phyloP scores from a whole-genome alignment of 2,113 vertebrate species.

The Mastomys natalensis region DNA sequence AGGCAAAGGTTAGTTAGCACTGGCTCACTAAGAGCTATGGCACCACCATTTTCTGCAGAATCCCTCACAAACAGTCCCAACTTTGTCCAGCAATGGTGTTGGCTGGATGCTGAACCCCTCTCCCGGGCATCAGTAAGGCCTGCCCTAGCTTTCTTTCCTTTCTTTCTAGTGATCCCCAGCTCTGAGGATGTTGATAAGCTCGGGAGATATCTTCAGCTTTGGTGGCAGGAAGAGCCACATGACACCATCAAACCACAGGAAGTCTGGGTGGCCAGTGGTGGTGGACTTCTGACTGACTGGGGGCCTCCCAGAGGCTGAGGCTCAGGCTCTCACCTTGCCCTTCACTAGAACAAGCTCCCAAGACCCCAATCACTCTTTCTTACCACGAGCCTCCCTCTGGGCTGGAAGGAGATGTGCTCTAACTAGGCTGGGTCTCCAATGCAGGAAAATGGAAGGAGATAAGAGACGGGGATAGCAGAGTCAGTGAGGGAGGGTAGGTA shows the following conservation, averaged over 20 bases:
- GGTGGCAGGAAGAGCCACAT: conserved; percentile 57
- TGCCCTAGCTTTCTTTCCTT: neutral
- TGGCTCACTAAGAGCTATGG: no score
- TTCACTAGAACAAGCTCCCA: neutral
- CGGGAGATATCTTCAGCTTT: conserved; percentile 62
- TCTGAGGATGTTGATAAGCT: conserved; percentile 61
- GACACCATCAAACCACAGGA: conserved; percentile 43
- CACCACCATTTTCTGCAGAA: neutral
- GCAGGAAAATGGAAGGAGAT: neutral
- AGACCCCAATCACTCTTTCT: neutral
- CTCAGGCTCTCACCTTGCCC: neutral
- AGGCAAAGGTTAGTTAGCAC: neutral
- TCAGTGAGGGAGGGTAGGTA: no score
- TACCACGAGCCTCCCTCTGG: neutral
- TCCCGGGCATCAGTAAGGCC: neutral
- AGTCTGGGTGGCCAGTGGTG: conserved; percentile 48
- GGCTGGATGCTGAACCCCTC: neutral
- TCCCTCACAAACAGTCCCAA: neutral
- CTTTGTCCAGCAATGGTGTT: neutral
- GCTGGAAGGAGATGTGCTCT: neutral
- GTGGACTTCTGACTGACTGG: neutral
- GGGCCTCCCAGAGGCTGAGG: neutral
- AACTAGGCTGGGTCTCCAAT: neutral
- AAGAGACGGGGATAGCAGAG: neutral
- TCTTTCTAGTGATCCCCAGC: conserved; percentile 23